Base-by-base conservation (phyloP, 2,113 vertebrate species). In the Xenopus borealis region DNA sequence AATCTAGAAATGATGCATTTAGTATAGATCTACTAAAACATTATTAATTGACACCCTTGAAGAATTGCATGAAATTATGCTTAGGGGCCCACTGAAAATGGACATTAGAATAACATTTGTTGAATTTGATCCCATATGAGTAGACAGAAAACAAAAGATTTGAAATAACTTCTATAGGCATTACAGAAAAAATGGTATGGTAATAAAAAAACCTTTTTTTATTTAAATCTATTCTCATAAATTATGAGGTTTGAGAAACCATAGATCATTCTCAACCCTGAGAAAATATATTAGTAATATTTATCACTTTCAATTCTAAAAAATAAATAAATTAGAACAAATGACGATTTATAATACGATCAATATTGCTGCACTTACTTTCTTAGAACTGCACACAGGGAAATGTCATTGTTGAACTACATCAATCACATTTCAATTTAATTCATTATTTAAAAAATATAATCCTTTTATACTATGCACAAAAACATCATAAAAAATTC, bases 321-420 rank as follows among this genome's bases (percentile, higher is more conserved):
- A 90, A 88, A 81, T 87, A 87, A 87, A 89, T 85, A 87, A 89
- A 91, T 90, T 71, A 91, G 87, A 91, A 92, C 82, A 91, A 88
- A 90, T 86, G 82, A 84, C 79, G 85, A 71, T 79, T 87, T 83
- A 83, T 79, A 72, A 76, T 79, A 44, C 61, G 80, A 86, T 88
- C 88, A 77, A 89, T 89, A 89, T 82, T 72, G 80, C 82, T 70
- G 79, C 83, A 86, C 85, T 85, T 83, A 82, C 83, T 84, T 84
- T 84, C 80, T 82, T 81, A 78, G 81, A 85, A 83, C 78, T 64
- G 69, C 80, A 80, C 72, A 67, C 78, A 78, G 84, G 86, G 85
- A 88, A 84, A 86, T 79, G 83, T 81, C 83, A 78, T 78, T 85
- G 84, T 85, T 82, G 71, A 79, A 77, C 82, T 78, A 79, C 83